Evolutionary conservation across 1,140 invertebrate species (phyloP), one percentile per base, ranked within the genome.

Genomic region (Pteromalus puparum): DNA sequence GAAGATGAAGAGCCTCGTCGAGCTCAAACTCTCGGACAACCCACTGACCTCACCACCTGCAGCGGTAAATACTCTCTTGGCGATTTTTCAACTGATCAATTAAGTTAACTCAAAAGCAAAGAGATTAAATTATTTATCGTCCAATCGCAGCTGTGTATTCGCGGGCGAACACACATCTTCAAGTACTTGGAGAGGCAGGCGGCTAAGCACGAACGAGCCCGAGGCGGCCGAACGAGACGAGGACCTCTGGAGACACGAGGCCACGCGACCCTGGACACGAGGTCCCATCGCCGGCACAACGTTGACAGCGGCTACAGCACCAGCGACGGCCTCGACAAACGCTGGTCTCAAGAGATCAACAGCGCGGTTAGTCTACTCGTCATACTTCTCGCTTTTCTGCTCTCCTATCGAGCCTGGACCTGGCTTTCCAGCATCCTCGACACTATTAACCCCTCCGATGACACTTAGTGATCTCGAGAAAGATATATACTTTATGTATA

Each of bases 121-220:
- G n/a, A n/a, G n/a, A n/a, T n/a, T n/a, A n/a, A n/a, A n/a, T n/a
- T n/a, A n/a, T n/a, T n/a, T n/a, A 1, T n/a, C 53, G 53, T 61
- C 18, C 18, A 67, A 77, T 93, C 94, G 21, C 91, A 98, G 97
- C 94, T 98, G 86, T 99, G 98, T 93, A 96, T 96, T 92, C 95
- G 97, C 90, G 98, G 98, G 85, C 95, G 97, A 90, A 97, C 97
- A 88, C 98, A 99, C 93, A 97, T 99, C 85, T 98, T 98, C 94
- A 99, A 99, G 91, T 98, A 97, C 93, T 94, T 99, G 82, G 97
- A 98, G 90, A 97, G 96, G 89, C 96, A 97, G 93, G 97, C 97
- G 30, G 95, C 95, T 88, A 96, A 96, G 89, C 95, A 95, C 86
- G 94, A 94, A 15, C 90, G 94, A 30, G 92, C 92, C 81, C 91